A percentile compares a stretch with the other conserved stretches of the same genome.
Conservation (phyloP, 2,888 invertebrate species). For the Gortyna flavago region DNA sequence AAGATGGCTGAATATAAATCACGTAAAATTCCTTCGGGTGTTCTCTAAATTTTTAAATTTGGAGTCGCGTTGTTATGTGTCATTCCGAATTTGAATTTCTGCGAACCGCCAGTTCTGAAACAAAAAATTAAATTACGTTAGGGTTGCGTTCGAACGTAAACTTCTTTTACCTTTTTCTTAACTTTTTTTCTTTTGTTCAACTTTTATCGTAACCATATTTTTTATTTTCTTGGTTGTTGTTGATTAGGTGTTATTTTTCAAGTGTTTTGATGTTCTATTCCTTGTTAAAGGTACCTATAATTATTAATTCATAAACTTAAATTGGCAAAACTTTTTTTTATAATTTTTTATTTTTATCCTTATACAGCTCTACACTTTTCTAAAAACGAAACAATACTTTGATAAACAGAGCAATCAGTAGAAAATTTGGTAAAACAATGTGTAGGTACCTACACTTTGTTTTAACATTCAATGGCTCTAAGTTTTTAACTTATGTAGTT, state of each 20-base stretch:
- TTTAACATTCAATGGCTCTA: neutral
- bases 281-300: no score
- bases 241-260: slow-evolving; percentile 31
- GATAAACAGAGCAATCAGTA: neutral
- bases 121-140: slow-evolving; percentile 68
- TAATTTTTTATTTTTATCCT: no score
- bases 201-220: slow-evolving; percentile 28
- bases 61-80: slow-evolving; percentile 42
- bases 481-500: no score
- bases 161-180: slow-evolving; percentile 45
- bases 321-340: neutral
- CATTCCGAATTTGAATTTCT: slow-evolving; percentile 63
- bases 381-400: neutral
- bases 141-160: slow-evolving; percentile 39
- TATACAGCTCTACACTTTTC: neutral
- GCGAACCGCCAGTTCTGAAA: slow-evolving; percentile 72
- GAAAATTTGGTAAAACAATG: neutral
- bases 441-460: no score
- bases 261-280: slow-evolving; percentile 14
- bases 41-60: slow-evolving; percentile 60
- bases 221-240: slow-evolving; percentile 31
- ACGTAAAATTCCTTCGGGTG: neutral
- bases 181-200: slow-evolving; percentile 52
- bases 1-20: slow-evolving; percentile 11
- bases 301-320: neutral